Base-by-base conservation (phyloP, 2,113 vertebrate genomes). In the Limnothrissa miodon region DNA sequence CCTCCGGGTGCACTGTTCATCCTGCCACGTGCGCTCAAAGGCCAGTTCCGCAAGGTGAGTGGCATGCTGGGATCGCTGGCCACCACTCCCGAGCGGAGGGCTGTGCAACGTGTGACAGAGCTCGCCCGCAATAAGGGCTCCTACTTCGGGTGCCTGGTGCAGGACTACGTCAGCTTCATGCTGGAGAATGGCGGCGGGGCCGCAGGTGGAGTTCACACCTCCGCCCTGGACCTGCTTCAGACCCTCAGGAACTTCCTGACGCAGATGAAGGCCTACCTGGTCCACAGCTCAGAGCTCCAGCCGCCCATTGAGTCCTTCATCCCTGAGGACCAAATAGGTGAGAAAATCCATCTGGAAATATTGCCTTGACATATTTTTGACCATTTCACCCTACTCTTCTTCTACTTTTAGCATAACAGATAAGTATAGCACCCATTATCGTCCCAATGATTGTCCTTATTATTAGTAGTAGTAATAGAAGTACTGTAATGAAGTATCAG, bases 221-320 rank as follows among this genome's bases (percentile, higher is more conserved):
- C 97, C 0, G 96, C 96, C 85, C 93, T 95, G 0, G 98, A 99
- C 87, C 94, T 99, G 87, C 92, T 99, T 86, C 97, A 98, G 91
- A 99, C 97, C 0, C 91, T 99, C 87, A 93, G 98, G 78, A 97
- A 99, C 92, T 99, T 99, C 83, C 96, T 99, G 95, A 99, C 97
- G 7, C 98, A 99, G 85, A 97, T 98, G 87, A 99, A 99, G 94
- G 97, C 97, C 83, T 99, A 99, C 87, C 91, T 99, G 92, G 91
- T 95, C 29, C 98, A 99, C 92, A 97, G 96, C 92, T 99, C 97
- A 0, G 98, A 99, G 90, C 93, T 99, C 25, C 95, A 98, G 84
- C 98, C 98, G 0, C 98, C 97, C 0, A 95, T 99, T 0, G 97
- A 98, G 86, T 98, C 98, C 0, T 93, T 99, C 83, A 99, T 99